Percentiles rank a stretch among this genome's conserved stretches.
phyloP scores from a whole-genome alignment of 2,888 invertebrate species.

The Protonemura montana region DNA sequence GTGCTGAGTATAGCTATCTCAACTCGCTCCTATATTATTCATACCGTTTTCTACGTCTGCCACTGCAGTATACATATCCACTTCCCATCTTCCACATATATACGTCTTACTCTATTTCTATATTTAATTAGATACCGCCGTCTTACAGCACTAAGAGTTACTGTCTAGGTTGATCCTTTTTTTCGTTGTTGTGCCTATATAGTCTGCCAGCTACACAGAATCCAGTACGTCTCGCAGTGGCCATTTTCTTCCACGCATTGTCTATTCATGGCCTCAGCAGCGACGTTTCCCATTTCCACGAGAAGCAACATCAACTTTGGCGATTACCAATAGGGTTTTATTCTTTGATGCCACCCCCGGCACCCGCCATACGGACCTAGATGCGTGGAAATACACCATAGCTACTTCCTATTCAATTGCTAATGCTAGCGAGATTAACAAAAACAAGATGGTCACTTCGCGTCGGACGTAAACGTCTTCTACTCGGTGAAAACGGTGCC shows the following conservation, averaged over 20 bases:
- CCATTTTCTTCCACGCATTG: constrained; percentile 16
- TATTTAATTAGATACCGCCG: constrained; percentile 38
- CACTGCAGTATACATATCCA: background rate
- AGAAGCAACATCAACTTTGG: constrained; percentile 23
- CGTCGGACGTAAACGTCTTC: background rate
- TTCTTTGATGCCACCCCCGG: background rate
- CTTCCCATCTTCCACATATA: constrained; percentile 14
- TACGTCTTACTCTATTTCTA: constrained; percentile 39
- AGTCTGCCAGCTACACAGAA: background rate
- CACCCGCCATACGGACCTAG: background rate
- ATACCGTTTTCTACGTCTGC: background rate
- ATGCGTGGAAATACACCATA: background rate
- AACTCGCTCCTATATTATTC: constrained; percentile 1
- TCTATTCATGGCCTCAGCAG: constrained; percentile 35
- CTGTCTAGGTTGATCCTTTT: background rate
- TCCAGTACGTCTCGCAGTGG: background rate
- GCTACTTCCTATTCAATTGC: constrained; percentile 23
- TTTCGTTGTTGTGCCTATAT: background rate
- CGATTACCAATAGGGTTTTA: constrained; percentile 27
- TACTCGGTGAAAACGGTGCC: background rate
- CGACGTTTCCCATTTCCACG: constrained; percentile 9
- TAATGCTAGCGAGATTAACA: constrained; percentile 18
- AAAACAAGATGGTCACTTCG: constrained; percentile 21
- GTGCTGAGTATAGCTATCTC: constrained; percentile 15
- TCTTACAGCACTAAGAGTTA: constrained; percentile 26